Base-by-base conservation (phyloP, 2,797 vertebrate genomes). In the Hafferia zeledoni region DNA sequence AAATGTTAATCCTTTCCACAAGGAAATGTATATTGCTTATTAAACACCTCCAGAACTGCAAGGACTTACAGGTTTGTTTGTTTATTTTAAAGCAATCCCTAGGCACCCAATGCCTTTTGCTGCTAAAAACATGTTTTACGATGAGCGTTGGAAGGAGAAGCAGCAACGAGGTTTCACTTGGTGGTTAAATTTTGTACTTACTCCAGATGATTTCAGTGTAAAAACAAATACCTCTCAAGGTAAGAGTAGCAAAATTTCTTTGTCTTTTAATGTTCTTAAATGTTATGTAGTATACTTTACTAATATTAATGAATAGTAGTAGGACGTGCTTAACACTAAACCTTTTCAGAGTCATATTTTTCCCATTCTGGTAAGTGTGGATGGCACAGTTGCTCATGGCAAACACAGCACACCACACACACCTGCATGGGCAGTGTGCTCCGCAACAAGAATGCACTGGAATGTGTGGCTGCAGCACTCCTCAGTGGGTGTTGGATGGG, bases 171-270 rank as follows among this genome's bases (percentile, higher is more conserved):
- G 98, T 24, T 99, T 99, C 93, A 99, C 98, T 0, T 99, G 99
- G 99, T 99, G 99, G 99, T 97, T 99, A 72, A 99, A 99, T 98
- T 99, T 99, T 72, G 97, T 99, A 72, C 98, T 99, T 86, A 99
- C 99, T 6, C 99, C 99, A 5, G 99, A 99, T 84, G 99, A 99
- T 91, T 99, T 99, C 83, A 98, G 96, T 90, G 99, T 99, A 37
- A 98, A 98, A 97, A 98, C 98, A 9, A 98, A 98, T 77, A 97
- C 98, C 22, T 97, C 98, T 10, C 98, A 98, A 99, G 98, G 99
- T 99, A 97, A 78, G 90, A 43, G 23, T 37, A 27, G 4, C 47
- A 30, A 25, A 78, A 23, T 60, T 72, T 76, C 17, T 17, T 59
- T 65, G 16, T 65, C 33, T 78, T 81, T 37, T 59, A 23, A 19